Evolutionary conservation across 2,113 vertebrate species (phyloP).

Genomic region (Tragelaphus imberbis): DNA sequence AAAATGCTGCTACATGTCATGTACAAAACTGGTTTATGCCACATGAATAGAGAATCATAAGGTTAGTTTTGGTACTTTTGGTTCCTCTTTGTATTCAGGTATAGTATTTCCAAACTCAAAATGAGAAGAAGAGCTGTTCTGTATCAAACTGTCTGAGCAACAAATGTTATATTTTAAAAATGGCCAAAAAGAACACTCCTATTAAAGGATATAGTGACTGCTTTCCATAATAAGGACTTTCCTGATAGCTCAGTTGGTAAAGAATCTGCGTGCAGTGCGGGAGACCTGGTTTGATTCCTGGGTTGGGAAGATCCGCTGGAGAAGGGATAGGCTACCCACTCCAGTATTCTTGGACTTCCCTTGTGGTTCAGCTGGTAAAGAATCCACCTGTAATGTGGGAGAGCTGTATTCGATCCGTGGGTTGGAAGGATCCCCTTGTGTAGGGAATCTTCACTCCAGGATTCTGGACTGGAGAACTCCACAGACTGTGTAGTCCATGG

Average conservation of each 20-base stretch:
- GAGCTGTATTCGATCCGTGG: not conserved
- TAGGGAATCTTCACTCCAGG: not conserved
- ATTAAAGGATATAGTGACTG: not conserved
- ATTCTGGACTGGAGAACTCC: not conserved
- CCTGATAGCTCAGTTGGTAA: not conserved
- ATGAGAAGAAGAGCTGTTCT: constrained; percentile 90
- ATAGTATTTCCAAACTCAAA: constrained; percentile 89
- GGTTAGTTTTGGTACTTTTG: constrained; percentile 82
- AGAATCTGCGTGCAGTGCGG: not conserved
- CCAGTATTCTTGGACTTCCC: not conserved
- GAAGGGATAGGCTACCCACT: not conserved
- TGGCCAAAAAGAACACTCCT: not conserved
- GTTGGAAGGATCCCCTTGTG: not conserved
- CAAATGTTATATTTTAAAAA: constrained; percentile 93
- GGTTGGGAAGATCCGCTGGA: not conserved
- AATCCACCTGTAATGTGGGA: not conserved
- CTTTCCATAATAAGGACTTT: not conserved
- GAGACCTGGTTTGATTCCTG: accelerated
- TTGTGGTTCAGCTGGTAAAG: not conserved
- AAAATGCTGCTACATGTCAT: constrained; percentile 87
- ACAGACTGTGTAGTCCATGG: not conserved
- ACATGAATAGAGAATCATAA: constrained; percentile 90
- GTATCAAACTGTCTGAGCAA: constrained; percentile 97
- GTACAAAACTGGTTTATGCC: constrained; percentile 86
- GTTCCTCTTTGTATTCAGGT: constrained; percentile 84